Base-by-base conservation (phyloP, 1,140 invertebrate species). In the Temnothorax longispinosus region DNA sequence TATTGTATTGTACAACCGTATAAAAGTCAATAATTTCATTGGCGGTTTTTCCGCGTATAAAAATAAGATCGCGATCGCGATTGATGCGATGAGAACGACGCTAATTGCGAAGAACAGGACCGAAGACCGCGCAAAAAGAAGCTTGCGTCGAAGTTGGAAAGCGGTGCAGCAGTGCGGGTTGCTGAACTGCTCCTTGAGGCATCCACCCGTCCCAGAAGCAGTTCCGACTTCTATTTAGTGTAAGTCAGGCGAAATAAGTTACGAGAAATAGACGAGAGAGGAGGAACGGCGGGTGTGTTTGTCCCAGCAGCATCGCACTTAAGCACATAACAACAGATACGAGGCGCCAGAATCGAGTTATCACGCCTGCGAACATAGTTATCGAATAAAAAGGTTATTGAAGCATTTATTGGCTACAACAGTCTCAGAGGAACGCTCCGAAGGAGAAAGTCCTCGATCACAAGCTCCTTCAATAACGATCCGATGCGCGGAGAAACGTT, bases 311-410 rank as follows among this genome's bases (percentile, higher is more conserved):
- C 62, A 52, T 58, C 47, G 54, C 67, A 38, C 69, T 72, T 65
- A 41, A 60, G 62, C 21, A 58, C 71, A 54, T 85, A 88, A 65
- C 80, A 65, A 78, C 56, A 47, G 69, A 87, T 87, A 82, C 80
- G 58, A 88, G 74, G 44, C 87, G 58, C 38, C 18, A 64, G 35
- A 80, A 88, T 89, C 69, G 54, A 86, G 88, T 88, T 88, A 89
- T 80, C 81, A 89, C 81, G 56, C 87, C 77, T 71, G 81, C 76
- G 67, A 54, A 88, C 67, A 75, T 88, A 85, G 82, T 89, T 88
- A 89, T 88, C 64, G 71, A 75, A 78, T 85, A 78, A 78, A 85
- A 85, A 85, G 62, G 35, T 85, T 85, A 85, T 85, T 77, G 82
- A 78, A 47, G 82, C 82, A 78, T 85, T 88, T 86, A 89, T 75